Evolutionary conservation across 2,797 vertebrate genomes (phyloP), one percentile per base, ranked within the genome.

Genomic region (Danio aesculapii): DNA sequence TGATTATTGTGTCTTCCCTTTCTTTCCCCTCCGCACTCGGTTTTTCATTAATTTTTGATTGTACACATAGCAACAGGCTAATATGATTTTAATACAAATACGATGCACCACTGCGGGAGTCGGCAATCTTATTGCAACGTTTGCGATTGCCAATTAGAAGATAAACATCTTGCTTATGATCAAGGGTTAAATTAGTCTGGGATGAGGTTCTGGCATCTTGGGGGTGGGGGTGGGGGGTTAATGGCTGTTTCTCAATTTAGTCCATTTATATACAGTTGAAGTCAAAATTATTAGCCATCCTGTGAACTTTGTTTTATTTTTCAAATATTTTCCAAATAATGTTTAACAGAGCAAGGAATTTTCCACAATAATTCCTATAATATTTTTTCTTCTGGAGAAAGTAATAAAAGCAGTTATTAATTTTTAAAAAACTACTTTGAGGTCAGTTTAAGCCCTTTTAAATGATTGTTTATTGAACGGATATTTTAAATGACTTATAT

Each of bases 11-110:
- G 39, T 8, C 75, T 59, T 69, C 50, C 41, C 30, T 64, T 80
- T 63, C 46, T 49, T 53, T 52, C 61, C 8, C 12, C 59, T n/a
- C 13, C 16, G 11, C 52, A 52, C 57, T 52, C 69, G 43, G 62
- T 72, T 83, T 72, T 77, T 83, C 68, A 72, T 82, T 66, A 58
- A 67, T 83, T 77, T 79, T 71, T 79, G 58, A 79, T 79, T 71
- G 77, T 53, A 43, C 77, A 73, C 75, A 66, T 72, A 19, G 53
- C 52, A 53, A 49, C 47, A 49, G 68, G 49, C 52, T 72, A 73
- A 43, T 62, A 78, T 64, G 50, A 66, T 67, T 53, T 43, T 41
- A 67, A 58, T 21, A 57, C 19, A 77, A 64, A 74, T 67, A 41
- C 14, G 13, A 74, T 68, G 44, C 44, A 41, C 44, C 71, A 68